A percentile compares a stretch with the other conserved stretches of the same genome.
Conservation (phyloP, 2,797 vertebrate species). For the Otolemur crassicaudatus region DNA sequence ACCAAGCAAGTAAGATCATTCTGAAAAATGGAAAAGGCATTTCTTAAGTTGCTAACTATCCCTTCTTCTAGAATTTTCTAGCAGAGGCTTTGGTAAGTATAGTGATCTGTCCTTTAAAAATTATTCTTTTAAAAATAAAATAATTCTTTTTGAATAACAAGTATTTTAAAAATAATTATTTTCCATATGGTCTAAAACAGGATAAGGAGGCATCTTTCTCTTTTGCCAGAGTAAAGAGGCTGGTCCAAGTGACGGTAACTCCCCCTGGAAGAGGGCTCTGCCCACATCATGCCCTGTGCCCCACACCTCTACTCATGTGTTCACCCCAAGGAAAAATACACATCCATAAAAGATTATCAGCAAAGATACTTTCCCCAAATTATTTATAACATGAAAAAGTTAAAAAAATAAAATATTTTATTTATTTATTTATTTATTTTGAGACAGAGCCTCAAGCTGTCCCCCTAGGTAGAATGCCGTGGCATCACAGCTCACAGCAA, state of each 20-base stretch:
- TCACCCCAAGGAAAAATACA: neutral
- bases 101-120: neutral
- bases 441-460: too few species aligned
- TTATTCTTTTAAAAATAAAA: neutral
- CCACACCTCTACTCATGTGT: neutral
- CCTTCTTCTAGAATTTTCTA: neutral
- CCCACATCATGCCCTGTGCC: accelerated
- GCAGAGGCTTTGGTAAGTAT: neutral
- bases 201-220: too few species aligned
- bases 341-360: neutral
- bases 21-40: accelerated
- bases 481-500: too few species aligned
- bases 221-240: neutral
- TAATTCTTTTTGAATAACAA: neutral
- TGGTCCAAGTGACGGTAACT: neutral
- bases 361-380: neutral
- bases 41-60: neutral
- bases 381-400: neutral
- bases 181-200: too few species aligned
- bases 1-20: neutral
- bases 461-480: too few species aligned
- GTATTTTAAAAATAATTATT: neutral
- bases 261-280: neutral
- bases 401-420: neutral
- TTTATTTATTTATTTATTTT: too few species aligned